phyloP scores from a whole-genome alignment of 1,140 invertebrate genomes.

The Bombus superbus region DNA sequence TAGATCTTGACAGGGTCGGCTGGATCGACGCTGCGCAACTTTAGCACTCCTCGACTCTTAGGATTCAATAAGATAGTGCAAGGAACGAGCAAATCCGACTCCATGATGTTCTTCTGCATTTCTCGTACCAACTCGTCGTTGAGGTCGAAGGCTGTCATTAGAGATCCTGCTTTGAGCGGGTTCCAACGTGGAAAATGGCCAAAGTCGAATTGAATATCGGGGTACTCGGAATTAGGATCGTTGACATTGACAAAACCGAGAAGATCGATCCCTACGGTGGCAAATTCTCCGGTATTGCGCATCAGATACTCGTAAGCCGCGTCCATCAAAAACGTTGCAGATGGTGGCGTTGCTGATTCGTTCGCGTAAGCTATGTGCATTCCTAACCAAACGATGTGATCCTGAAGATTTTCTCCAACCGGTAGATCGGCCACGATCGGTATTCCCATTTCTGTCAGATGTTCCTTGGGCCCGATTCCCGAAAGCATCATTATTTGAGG shows the following conservation, averaged over 20 bases:
- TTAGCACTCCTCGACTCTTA: slow-evolving; percentile 83
- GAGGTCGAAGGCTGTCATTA: slow-evolving; percentile 49
- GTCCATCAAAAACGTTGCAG: slow-evolving; percentile 61
- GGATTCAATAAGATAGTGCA: slow-evolving; percentile 81
- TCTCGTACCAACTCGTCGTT: slow-evolving; percentile 57
- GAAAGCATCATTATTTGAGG: slow-evolving; percentile 89
- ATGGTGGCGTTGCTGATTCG: slow-evolving; percentile 82
- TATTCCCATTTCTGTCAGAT: slow-evolving; percentile 85
- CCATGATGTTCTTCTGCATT: slow-evolving; percentile 51
- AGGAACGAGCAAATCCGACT: slow-evolving; percentile 72
- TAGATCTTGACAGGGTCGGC: slow-evolving; percentile 87
- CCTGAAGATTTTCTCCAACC: slow-evolving; percentile 86
- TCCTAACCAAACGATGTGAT: slow-evolving; percentile 84
- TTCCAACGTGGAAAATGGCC: slow-evolving; percentile 56
- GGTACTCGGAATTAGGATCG: slow-evolving; percentile 70
- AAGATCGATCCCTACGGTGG: slow-evolving; percentile 60
- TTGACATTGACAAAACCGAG: slow-evolving; percentile 71
- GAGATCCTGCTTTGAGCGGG: background rate
- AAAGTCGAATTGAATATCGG: slow-evolving; percentile 72
- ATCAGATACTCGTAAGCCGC: slow-evolving; percentile 73
- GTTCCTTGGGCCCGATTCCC: slow-evolving; percentile 87
- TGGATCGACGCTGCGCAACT: slow-evolving; percentile 84
- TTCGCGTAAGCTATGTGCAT: slow-evolving; percentile 67
- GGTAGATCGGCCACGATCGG: slow-evolving; percentile 84
- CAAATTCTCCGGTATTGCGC: slow-evolving; percentile 58